phyloP scores from a whole-genome alignment of 1,140 invertebrate species.

The Colletes gigas region DNA sequence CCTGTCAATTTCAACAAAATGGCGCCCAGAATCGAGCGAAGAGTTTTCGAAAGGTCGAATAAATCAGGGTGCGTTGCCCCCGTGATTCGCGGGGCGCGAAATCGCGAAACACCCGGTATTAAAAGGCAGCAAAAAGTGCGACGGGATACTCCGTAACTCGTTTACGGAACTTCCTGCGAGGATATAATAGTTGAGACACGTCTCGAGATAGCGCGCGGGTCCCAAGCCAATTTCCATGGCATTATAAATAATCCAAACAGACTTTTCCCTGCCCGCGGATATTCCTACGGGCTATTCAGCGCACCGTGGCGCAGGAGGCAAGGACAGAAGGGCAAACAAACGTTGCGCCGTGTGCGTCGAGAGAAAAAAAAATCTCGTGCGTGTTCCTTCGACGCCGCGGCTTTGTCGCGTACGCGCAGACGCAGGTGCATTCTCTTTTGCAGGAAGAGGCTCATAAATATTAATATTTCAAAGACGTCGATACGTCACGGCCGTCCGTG shows the following conservation, averaged over 20 bases:
- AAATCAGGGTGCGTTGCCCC: too few relatives aligned
- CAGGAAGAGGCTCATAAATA: constrained; percentile 57
- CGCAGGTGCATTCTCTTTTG: constrained; percentile 49
- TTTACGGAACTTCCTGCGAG: not conserved
- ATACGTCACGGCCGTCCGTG: constrained; percentile 35
- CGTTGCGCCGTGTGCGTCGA: not conserved
- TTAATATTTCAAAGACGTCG: constrained; percentile 59
- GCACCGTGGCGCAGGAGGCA: not conserved
- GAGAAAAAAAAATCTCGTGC: not conserved
- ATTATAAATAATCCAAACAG: not conserved
- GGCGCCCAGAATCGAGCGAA: too few relatives aligned
- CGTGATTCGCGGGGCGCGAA: too few relatives aligned
- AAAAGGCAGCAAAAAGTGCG: too few relatives aligned
- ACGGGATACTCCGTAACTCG: not conserved
- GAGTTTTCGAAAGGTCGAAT: too few relatives aligned
- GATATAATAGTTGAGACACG: not conserved
- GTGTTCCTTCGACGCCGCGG: constrained; percentile 18
- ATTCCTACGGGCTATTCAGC: not conserved
- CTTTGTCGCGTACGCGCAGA: constrained; percentile 44
- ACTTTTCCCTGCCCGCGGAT: not conserved
- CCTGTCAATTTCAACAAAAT: too few relatives aligned
- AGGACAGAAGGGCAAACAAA: not conserved
- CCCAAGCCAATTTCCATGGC: constrained; percentile 1
- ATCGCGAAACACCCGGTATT: too few relatives aligned
- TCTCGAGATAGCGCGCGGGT: not conserved